Percentiles rank a stretch among this genome's conserved stretches.
These are phyloP conservation scores for Mystacornis crossleyi DNA, from an alignment of 2,113 vertebrate species.

Conservation along the genomic window DNA sequence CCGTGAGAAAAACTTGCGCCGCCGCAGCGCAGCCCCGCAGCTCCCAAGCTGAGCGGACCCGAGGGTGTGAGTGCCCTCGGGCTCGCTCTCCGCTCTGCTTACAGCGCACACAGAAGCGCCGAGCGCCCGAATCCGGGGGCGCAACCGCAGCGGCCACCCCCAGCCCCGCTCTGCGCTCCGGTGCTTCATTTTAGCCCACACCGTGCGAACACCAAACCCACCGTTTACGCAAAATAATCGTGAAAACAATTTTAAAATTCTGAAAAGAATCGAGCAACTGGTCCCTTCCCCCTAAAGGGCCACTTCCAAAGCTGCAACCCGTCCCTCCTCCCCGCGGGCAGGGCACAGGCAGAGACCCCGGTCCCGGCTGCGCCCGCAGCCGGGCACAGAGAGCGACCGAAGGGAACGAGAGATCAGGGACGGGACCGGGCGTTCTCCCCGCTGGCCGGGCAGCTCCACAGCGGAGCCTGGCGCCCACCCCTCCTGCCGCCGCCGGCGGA, in stretches of 20 bases:
- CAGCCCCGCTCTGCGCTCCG: not conserved
- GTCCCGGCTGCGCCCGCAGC: too few relatives aligned
- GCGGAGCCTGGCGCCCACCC: not conserved
- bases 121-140: rapidly evolving
- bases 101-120: rapidly evolving
- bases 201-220: rapidly evolving
- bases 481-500: not conserved
- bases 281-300: rapidly evolving
- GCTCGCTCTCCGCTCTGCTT: rapidly evolving
- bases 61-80: rapidly evolving
- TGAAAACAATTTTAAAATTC: rapidly evolving
- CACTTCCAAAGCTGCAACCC: not conserved
- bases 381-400: not conserved
- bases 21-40: not conserved
- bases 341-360: not conserved
- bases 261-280: rapidly evolving
- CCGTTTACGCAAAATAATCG: rapidly evolving
- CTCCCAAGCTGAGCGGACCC: rapidly evolving
- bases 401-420: too few relatives aligned
- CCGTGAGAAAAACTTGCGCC: rapidly evolving
- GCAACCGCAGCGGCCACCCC: rapidly evolving
- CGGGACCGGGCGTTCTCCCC: not conserved
- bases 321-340: not conserved
- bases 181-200: rapidly evolving
- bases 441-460: not conserved